Conservation (phyloP, 2,888 invertebrate genomes). For the Callyntrura sp. region DNA sequence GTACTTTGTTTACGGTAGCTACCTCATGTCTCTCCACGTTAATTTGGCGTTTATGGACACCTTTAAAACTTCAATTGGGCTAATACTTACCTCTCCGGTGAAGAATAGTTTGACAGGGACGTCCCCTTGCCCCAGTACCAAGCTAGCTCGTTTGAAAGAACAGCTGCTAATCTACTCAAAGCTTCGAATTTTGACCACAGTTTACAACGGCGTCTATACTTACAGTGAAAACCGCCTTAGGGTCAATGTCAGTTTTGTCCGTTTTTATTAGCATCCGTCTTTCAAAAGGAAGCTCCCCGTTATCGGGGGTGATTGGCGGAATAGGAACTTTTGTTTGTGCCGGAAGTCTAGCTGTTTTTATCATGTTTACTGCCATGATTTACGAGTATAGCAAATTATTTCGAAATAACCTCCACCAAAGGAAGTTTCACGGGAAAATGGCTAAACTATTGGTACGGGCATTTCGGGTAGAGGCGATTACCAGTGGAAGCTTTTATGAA, state of each 20-base stretch:
- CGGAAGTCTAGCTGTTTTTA: not conserved
- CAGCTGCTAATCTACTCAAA: slow-evolving; percentile 51
- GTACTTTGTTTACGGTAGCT: not conserved
- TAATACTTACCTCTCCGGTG: not conserved
- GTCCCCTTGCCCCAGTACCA: not conserved
- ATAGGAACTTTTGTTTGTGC: not conserved
- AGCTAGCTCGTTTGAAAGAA: not conserved
- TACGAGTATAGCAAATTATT: slow-evolving; percentile 1
- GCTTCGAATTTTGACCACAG: slow-evolving; percentile 39
- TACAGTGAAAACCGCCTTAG: not conserved
- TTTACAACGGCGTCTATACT: slow-evolving; percentile 45
- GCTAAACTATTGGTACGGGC: not conserved
- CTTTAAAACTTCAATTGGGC: slow-evolving; percentile 2
- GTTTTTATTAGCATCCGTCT: slow-evolving; percentile 5
- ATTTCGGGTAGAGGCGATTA: not conserved
- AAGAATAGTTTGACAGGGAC: not conserved
- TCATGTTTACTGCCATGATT: slow-evolving; percentile 21
- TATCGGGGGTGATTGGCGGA: not conserved
- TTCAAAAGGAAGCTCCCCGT: not conserved
- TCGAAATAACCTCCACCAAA: not conserved
- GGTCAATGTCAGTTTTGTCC: not conserved
- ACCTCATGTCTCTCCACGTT: not conserved
- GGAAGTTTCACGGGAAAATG: not conserved
- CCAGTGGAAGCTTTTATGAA: slow-evolving; percentile 36
- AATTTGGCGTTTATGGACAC: slow-evolving; percentile 10